phyloP scores from a whole-genome alignment of 2,797 vertebrate genomes.

The Labroides dimidiatus region DNA sequence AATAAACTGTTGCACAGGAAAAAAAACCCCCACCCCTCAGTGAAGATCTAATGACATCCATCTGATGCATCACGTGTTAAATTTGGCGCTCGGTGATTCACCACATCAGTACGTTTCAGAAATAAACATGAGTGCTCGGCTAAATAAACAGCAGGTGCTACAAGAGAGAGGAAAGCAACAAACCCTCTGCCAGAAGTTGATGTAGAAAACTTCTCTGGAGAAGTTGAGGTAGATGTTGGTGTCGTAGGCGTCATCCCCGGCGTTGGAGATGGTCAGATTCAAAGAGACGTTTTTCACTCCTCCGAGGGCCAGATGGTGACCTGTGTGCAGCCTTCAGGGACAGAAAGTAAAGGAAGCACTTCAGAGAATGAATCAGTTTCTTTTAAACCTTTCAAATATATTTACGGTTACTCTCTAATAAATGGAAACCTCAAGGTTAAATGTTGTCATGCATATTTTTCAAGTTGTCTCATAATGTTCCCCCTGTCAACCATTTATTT shows the following conservation, averaged over 20 bases:
- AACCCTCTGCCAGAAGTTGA: conserved; percentile 99
- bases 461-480: too few species aligned
- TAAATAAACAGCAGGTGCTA: conserved; percentile 53
- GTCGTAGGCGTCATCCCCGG: conserved; percentile 96
- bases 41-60: conserved; percentile 2
- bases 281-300: conserved; percentile 95
- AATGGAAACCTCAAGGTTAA: too few species aligned
- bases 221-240: conserved; percentile 98
- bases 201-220: conserved; percentile 96
- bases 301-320: conserved; percentile 92
- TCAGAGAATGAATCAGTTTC: too few species aligned
- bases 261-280: conserved; percentile 93
- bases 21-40: conserved; percentile 22
- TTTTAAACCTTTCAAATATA: too few species aligned
- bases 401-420: too few species aligned
- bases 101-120: conserved; percentile 13
- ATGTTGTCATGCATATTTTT: too few species aligned
- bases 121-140: conserved; percentile 47
- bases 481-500: too few species aligned
- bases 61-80: conserved; percentile 4
- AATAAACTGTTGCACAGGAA: conserved; percentile 33
- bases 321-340: conserved; percentile 71
- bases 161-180: conserved; percentile 71
- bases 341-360: conserved; percentile 17
- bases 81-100: conserved; percentile 2